Evolutionary conservation across 2,888 invertebrate genomes (phyloP), one percentile per base, ranked within the genome.

Genomic region (Drosophila nigritarsus): DNA sequence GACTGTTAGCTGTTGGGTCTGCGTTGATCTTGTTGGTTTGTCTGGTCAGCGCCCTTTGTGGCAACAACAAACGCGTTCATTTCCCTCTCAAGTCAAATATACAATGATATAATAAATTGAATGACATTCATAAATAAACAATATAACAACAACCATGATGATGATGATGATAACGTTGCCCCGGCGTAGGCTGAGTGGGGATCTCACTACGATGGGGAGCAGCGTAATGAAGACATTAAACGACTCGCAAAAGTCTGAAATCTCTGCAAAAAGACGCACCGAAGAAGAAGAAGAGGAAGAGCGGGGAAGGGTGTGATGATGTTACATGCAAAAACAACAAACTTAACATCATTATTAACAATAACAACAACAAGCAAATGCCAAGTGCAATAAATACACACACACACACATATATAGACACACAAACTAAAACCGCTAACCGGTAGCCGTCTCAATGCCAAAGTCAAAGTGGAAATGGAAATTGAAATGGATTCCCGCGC

Each of bases 111-210:
- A 91, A 91, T 92, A 91, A 91, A 91, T 91, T 91, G 91, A 91
- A 92, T 90, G 91, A 91, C 91, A 92, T 91, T 91, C 91, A 92
- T 92, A 91, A 91, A 91, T 91, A 91, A 91, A 91, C 87, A 91
- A 91, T 90, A 91, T 91, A 82, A 84, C 51, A 48, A 49, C 36
- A 34, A 61, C 24, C 8, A 42, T 29, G 29, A 53, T 30, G 54
- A 49, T 42, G 54, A 72, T 45, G 45, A 45, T 45, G 24, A 15
- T 62, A 65, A 70, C 63, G 58, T 62, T 58, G 51, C 8, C 49
- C 48, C 15, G 38, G 66, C 64, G 77, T 78, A 67, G 78, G 64
- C 53, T 67, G 75, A 49, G 64, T 73, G 75, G 49, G 61, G 56
- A 61, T 58, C 73, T 75, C 36, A 50, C 53, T 62, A 40, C 30